Evolutionary conservation across 2,797 vertebrate species (phyloP).

Genomic region (Poecilia picta): DNA sequence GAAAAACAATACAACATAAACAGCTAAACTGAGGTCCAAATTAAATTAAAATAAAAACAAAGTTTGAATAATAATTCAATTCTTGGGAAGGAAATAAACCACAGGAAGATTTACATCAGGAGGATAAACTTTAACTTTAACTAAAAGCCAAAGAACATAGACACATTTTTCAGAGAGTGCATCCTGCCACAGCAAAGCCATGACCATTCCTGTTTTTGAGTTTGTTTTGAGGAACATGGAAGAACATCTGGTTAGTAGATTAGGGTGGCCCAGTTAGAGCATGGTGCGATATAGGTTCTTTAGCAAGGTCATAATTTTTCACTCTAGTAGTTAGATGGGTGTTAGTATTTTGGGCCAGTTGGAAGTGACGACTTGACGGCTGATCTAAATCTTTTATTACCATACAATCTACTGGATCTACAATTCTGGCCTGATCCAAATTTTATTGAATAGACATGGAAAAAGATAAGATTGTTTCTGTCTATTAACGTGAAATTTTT

Average conservation of each 20-base stretch:
- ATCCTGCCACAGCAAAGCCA: neutral
- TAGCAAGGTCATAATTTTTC: neutral
- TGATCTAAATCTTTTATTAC: neutral
- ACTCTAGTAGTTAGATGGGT: neutral
- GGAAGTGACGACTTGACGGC: neutral
- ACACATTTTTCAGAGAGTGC: neutral
- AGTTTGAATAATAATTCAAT: no score
- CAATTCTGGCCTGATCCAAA: neutral
- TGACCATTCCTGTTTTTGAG: neutral
- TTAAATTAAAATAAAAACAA: neutral
- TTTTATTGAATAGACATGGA: neutral
- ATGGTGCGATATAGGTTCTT: neutral
- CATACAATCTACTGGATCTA: neutral
- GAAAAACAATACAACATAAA: neutral
- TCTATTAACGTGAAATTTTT: neutral
- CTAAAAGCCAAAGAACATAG: neutral
- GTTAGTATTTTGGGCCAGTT: neutral
- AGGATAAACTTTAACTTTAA: neutral
- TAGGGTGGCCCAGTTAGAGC: neutral
- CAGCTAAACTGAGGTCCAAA: neutral
- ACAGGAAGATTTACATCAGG: neutral
- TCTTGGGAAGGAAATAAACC: neutral
- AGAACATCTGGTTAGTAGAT: neutral
- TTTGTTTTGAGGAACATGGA: neutral
- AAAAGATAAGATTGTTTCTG: neutral